Evolutionary conservation across 2,113 vertebrate species (phyloP), one percentile per base, ranked within the genome.

Genomic region (Terrapene triunguis): DNA sequence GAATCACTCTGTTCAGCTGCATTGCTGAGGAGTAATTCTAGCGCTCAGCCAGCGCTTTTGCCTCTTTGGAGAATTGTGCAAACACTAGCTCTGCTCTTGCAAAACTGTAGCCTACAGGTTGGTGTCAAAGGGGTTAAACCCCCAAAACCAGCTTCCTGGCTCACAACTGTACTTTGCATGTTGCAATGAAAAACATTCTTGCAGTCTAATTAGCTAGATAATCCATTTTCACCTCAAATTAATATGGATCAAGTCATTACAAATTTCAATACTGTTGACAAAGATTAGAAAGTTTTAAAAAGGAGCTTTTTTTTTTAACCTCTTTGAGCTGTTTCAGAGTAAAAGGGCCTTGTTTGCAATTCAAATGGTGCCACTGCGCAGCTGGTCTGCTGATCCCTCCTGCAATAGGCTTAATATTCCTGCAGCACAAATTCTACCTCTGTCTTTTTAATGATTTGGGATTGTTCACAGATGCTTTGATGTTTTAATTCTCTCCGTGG

Each of bases 351-450:
- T 76, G 65, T 38, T 38, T 8, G 74, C 5, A 76, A 76, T 14
- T 44, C 42, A 42, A 25, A 17, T 17, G 14, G 13, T 17, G 32
- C 83, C 22, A 12, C 21, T 48, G 35, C 17, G 22, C 29, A 85
- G 82, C 57, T 50, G 3, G 0, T 3, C 80, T 2, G 3, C 35
- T 47, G 32, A 35, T 55, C 53, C 85, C 42, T 22, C 29, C 54
- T 79, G 22, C 65, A 48, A 89, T 1, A 4, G 54, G 80, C 83
- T 84, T 80, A 80, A 57, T 29, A 5, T 4, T 17, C 78, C 14
- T 0, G 0, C 0, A 0, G 76, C 5, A 1, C 2, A 24, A 72
- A 82, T 44, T 44, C 59, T 59, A 59, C 88, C 42, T 65, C 0
- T 0, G 16, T 48, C 53, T 2, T 32, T 69, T 59, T 24, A 21